Evolutionary conservation across 2,888 invertebrate species (phyloP).

Genomic region (Myopa testacea): DNA sequence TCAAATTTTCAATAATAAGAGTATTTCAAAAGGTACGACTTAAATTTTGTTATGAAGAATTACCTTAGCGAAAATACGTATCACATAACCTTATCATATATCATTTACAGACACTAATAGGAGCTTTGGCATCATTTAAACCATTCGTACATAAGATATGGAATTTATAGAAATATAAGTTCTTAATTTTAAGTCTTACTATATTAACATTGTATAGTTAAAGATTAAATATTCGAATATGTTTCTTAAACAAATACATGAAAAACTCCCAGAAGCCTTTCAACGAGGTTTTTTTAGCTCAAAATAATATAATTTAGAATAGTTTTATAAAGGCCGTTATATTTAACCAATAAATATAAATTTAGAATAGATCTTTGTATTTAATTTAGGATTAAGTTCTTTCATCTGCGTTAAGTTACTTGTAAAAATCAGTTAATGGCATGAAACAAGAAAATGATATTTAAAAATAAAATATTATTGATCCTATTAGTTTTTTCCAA

Average conservation of each 20-base stretch:
- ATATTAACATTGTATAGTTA: conserved; percentile 25
- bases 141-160: neutral
- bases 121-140: conserved; percentile 15
- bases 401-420: conserved; percentile 29
- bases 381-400: conserved; percentile 18
- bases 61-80: conserved; percentile 29
- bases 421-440: conserved; percentile 30
- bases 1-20: too few species aligned
- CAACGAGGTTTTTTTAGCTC: conserved; percentile 33
- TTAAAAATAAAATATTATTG: conserved; percentile 3
- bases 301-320: conserved; percentile 46
- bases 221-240: neutral
- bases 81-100: conserved; percentile 15
- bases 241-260: neutral
- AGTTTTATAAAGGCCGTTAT: conserved; percentile 50
- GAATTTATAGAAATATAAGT: too few species aligned
- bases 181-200: too few species aligned
- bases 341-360: conserved; percentile 46
- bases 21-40: too few species aligned
- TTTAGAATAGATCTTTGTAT: conserved; percentile 38
- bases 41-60: neutral
- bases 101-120: neutral
- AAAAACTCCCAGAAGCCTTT: conserved; percentile 27
- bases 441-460: conserved; percentile 17
- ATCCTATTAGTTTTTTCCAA: conserved; percentile 15